phyloP scores from a whole-genome alignment of 2,888 invertebrate genomes.

The Lithophane leautieri region DNA sequence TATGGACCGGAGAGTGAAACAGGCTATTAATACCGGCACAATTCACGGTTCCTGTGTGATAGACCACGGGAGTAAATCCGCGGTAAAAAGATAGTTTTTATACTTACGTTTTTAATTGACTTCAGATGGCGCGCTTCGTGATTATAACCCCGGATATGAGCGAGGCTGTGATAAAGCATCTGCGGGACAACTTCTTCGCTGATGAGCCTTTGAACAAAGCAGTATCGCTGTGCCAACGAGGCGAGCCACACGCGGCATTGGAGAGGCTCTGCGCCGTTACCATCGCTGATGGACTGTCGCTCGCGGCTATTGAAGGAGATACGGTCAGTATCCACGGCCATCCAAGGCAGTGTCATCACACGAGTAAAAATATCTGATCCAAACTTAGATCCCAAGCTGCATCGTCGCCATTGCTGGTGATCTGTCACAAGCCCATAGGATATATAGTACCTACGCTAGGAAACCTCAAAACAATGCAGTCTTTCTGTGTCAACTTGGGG shows the following conservation, averaged over 20 bases:
- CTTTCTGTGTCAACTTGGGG: too few species aligned
- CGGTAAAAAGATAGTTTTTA: neutral
- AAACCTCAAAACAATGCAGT: too few species aligned
- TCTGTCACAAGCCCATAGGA: neutral
- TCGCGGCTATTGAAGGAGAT: conserved; percentile 91
- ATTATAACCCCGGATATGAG: conserved; percentile 82
- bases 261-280: conserved; percentile 93
- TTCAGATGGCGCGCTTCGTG: conserved; percentile 78
- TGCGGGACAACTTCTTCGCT: conserved; percentile 94
- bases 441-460: too few species aligned
- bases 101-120: neutral
- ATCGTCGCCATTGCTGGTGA: neutral
- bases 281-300: conserved; percentile 93
- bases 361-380: neutral
- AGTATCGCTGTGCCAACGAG: conserved; percentile 93
- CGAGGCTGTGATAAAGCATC: conserved; percentile 92
- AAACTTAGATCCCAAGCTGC: neutral
- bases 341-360: neutral
- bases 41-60: neutral
- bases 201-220: conserved; percentile 96
- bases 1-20: neutral
- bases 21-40: neutral
- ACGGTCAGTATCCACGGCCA: conserved; percentile 84
- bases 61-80: neutral
- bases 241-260: conserved; percentile 93